Conservation (phyloP, 2,113 vertebrate genomes). For the Brachypodius melanocephalos region DNA sequence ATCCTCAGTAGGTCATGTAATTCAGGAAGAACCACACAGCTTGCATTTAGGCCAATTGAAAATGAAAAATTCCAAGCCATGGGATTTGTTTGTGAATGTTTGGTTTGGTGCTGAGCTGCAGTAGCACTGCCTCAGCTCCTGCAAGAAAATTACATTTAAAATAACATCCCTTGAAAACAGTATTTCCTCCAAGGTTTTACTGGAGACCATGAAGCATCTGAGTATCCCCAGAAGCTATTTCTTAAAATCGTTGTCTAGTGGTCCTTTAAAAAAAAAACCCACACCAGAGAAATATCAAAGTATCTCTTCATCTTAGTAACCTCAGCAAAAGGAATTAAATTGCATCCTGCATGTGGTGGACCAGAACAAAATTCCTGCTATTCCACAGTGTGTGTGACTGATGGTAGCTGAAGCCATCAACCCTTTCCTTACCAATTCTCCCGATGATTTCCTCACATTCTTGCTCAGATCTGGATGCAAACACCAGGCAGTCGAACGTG, state of each 20-base stretch:
- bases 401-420: background rate
- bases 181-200: background rate
- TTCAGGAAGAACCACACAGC: too few relatives aligned
- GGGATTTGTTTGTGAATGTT: background rate
- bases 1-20: accelerated
- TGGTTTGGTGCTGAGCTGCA: background rate
- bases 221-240: background rate
- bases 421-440: conserved; percentile 75
- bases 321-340: background rate
- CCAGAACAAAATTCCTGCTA: background rate
- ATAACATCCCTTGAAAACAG: background rate
- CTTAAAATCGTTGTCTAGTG: background rate
- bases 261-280: background rate
- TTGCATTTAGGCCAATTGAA: background rate
- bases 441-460: conserved; percentile 80
- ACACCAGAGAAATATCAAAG: background rate
- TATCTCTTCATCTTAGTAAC: background rate
- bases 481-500: conserved; percentile 77
- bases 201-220: background rate
- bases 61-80: background rate
- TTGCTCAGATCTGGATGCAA: conserved; percentile 62
- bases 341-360: background rate
- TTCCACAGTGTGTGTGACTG: accelerated
- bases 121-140: background rate
- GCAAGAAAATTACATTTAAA: background rate